Conservation (phyloP, 2,888 invertebrate species). For the Bhutanitis thaidina region DNA sequence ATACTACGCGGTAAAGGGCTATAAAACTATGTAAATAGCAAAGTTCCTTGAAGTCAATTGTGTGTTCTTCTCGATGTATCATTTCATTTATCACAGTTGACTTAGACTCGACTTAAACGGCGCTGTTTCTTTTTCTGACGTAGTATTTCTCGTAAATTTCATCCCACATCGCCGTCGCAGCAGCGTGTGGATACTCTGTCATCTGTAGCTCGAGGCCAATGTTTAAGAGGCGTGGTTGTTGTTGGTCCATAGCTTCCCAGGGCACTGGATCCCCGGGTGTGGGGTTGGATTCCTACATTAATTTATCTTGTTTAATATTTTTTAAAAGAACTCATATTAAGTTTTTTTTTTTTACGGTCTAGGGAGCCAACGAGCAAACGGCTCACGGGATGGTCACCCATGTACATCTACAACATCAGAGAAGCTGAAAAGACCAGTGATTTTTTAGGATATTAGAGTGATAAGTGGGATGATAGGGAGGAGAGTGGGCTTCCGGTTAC, state of each 20-base stretch:
- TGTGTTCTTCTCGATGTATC: no score
- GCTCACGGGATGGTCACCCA: no score
- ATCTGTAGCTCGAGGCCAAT: constrained; percentile 48
- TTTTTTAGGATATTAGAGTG: no score
- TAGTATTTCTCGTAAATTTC: constrained; percentile 63
- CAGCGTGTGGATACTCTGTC: constrained; percentile 44
- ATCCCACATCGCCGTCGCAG: constrained; percentile 47
- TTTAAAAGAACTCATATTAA: no score
- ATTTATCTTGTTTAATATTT: background rate
- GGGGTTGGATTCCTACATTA: constrained; percentile 47
- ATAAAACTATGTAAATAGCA: no score
- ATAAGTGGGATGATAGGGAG: no score
- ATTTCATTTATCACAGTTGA: background rate
- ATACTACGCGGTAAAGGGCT: background rate
- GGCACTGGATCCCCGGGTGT: constrained; percentile 20
- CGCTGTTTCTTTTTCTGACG: constrained; percentile 35
- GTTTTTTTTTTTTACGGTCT: no score
- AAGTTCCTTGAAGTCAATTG: no score
- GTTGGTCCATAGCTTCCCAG: constrained; percentile 46
- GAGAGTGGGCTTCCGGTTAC: no score
- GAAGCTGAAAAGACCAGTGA: no score
- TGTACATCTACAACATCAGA: no score
- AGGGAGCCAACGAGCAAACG: no score
- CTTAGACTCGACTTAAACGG: background rate
- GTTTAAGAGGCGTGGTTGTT: constrained; percentile 44